Evolutionary conservation across 2,888 invertebrate genomes (phyloP), one percentile per base, ranked within the genome.

Genomic region (Patella ulyssiponensis): DNA sequence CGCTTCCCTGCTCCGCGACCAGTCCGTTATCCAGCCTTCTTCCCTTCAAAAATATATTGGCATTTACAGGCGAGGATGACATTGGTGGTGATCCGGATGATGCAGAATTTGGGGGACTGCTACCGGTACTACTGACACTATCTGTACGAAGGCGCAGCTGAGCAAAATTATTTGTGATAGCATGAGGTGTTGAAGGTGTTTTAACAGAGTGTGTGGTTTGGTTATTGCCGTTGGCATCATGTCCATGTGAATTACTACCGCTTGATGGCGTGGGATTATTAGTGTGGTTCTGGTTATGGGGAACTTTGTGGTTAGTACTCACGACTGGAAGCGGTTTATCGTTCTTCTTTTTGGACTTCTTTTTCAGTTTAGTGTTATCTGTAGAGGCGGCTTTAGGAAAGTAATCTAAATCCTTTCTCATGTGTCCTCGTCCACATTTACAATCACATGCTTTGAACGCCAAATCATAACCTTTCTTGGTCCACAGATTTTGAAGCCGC

Each of bases 401-500:
- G 96, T 98, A 98, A 91, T 98, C 97, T 74, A 97, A 93, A 92
- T 98, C 98, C 92, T 98, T 98, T 90, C 97, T 96, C 86, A 98
- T 92, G 90, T 98, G 97, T 9, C 98, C 98, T 53, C 96, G 94
- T 3, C 96, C 96, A 92, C 98, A 98, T 83, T 95, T 95, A 93
- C 98, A 98, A 69, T 96, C 96, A 93, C 98, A 98, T 11, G 97
- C 97, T 83, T 97, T 98, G 92, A 96, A 98, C 11, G 97, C 97
- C 91, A 98, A 92, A 92, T 98, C 98, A 93, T 98, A 98, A 76
- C 98, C 98, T 92, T 98, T 98, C 92, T 98, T 98, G 77, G 98
- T 97, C 98, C 98, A 98, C 79, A 98, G 93, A 92, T 98, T 98
- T 93, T 98, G 98, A 87, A 95, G 95, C 52, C 98, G 94, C 92